Evolutionary conservation across 2,797 vertebrate species (phyloP), one percentile per base, ranked within the genome.

Genomic region (Muscicapa striata): DNA sequence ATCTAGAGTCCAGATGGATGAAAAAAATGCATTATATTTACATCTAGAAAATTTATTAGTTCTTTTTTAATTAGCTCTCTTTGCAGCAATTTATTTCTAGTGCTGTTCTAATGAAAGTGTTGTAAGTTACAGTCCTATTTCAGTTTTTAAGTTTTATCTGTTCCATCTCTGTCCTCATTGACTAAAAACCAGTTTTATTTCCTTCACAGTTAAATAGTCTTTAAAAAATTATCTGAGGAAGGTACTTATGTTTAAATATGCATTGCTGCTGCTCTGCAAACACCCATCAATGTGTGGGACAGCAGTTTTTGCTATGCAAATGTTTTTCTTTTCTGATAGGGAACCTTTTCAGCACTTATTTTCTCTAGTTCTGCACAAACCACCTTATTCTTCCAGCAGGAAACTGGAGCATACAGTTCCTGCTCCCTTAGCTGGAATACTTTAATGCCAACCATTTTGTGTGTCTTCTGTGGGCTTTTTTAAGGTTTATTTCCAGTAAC

Each of bases 21-120:
- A 32, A 94, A 64, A 77, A 92, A 84, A 22, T 38, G 10, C n/a
- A 51, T 81, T 89, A 36, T 84, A 64, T 94, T 84, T 89, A 84
- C 93, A 90, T 81, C 49, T 80, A 2, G 24, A 21, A 30, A 64
- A 89, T 95, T 74, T 88, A 93, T 94, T 91, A 54, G 30, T 64
- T 74, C n/a, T 89, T 29, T 86, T 92, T 89, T 70, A 94, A 92
- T 93, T 87, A 67, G 36, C 41, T 94, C 34, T 67, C 66, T 46
- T 4, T 32, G 36, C 66, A 69, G 46, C 58, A 62, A 83, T 95
- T 84, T 92, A 30, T 87, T 93, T 79, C 48, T 59, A 70, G 23
- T 11, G 16, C 48, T 45, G 38, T 30, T 87, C 34, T 87, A 84
- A 94, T 78, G 58, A 84, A 92, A 90, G 64, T 0, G 0, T 72